Percentiles rank a stretch among this genome's conserved stretches.
phyloP scores from a whole-genome alignment of 2,888 invertebrate species.

The Leistus spinibarbis region DNA sequence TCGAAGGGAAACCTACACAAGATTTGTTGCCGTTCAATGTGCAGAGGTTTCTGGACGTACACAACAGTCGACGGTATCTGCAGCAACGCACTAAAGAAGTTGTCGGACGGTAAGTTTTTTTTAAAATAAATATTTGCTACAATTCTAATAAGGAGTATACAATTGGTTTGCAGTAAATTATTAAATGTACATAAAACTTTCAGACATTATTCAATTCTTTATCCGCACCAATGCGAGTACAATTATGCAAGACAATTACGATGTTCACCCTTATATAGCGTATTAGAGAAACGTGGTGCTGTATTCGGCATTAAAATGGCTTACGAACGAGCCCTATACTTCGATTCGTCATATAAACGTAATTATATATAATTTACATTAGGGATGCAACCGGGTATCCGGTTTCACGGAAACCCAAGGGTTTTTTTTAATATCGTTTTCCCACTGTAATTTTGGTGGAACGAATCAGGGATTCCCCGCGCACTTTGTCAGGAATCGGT shows the following conservation, averaged over 20 bases:
- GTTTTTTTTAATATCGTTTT: too few relatives aligned
- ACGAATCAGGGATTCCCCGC: too few relatives aligned
- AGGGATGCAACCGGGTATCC: too few relatives aligned
- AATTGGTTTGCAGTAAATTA: too few relatives aligned
- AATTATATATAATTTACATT: conserved; percentile 37
- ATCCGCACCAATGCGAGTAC: conserved; percentile 67
- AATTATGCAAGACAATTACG: conserved; percentile 66
- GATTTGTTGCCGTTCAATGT: conserved; percentile 69
- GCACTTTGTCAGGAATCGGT: too few relatives aligned
- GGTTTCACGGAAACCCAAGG: too few relatives aligned
- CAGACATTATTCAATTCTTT: conserved; percentile 63
- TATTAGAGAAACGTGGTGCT: conserved; percentile 67
- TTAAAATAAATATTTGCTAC: conserved; percentile 25
- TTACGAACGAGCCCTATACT: conserved; percentile 73
- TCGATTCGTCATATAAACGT: conserved; percentile 64
- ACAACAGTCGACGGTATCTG: conserved; percentile 67
- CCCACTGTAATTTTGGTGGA: too few relatives aligned
- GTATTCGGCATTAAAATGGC: conserved; percentile 75
- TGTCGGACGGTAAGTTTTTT: conserved; percentile 60
- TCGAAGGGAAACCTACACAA: conserved; percentile 67
- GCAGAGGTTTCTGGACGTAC: conserved; percentile 69
- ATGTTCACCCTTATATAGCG: conserved; percentile 72
- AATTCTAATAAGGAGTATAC: not conserved
- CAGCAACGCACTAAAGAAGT: conserved; percentile 69
- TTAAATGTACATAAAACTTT: conserved; percentile 7